Evolutionary conservation across 1,140 invertebrate genomes (phyloP).

Genomic region (Tetramorium alpestre): DNA sequence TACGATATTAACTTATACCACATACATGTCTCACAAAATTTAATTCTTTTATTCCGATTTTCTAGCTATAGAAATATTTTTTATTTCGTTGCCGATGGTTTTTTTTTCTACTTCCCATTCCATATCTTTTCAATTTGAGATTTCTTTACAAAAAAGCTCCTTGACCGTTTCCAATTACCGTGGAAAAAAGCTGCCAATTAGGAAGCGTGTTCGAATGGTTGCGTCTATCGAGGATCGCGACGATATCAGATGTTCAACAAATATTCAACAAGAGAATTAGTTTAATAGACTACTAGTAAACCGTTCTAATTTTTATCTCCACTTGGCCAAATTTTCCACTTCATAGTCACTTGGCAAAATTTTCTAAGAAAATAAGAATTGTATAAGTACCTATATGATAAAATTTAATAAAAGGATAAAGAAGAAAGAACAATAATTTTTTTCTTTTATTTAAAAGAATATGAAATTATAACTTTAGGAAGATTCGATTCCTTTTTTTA

Average conservation of each 20-base stretch:
- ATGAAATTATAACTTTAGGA: neutral
- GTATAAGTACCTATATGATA: neutral
- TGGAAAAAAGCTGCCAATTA: constrained; percentile 70
- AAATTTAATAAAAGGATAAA: neutral
- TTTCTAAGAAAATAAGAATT: neutral
- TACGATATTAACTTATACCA: neutral
- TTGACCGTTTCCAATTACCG: constrained; percentile 64
- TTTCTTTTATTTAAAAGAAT: neutral
- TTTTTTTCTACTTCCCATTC: neutral
- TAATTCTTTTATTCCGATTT: constrained; percentile 12
- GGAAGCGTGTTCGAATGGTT: constrained; percentile 39
- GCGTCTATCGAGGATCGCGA: neutral
- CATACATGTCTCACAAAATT: neutral
- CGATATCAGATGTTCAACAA: neutral
- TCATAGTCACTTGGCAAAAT: neutral
- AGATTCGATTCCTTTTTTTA: neutral
- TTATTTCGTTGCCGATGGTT: constrained; percentile 4
- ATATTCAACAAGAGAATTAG: neutral
- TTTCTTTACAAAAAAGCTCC: constrained; percentile 20
- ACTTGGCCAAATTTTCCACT: neutral
- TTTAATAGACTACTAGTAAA: neutral
- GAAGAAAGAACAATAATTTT: neutral
- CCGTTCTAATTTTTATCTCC: neutral
- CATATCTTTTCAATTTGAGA: constrained; percentile 22
- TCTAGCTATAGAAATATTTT: constrained; percentile 27